These are phyloP conservation scores for Eidolon helvum DNA, from an alignment of 2,113 vertebrate genomes.

Conservation along the genomic window DNA sequence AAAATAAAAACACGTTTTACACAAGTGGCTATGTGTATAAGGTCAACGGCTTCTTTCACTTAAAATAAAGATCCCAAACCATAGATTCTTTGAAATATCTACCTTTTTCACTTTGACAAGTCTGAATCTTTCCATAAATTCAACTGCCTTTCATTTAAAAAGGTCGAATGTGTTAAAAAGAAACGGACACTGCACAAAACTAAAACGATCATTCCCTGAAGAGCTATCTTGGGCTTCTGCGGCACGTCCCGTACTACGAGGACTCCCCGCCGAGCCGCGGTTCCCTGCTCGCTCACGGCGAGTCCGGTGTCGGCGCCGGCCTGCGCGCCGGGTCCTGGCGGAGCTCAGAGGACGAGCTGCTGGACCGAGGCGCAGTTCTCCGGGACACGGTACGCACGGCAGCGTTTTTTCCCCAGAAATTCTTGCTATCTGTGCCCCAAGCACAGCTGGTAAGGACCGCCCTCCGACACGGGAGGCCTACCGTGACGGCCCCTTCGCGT, in stretches of 20 bases:
- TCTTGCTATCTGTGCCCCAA: background rate
- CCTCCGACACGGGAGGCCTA: background rate
- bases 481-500: background rate
- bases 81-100: background rate
- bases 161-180: background rate
- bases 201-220: background rate
- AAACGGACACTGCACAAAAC: background rate
- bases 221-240: background rate
- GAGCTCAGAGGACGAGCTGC: background rate
- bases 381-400: background rate
- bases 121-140: background rate
- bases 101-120: background rate
- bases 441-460: background rate
- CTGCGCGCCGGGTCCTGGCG: background rate
- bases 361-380: background rate
- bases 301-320: background rate
- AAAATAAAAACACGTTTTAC: conserved; percentile 1
- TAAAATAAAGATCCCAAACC: conserved; percentile 12
- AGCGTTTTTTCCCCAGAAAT: background rate
- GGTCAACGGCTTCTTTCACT: background rate
- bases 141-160: background rate
- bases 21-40: background rate
- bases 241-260: background rate
- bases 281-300: background rate
- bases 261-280: background rate